These are phyloP conservation scores for Leucosticte australis DNA, from an alignment of 2,113 vertebrate genomes.

Conservation along the genomic window DNA sequence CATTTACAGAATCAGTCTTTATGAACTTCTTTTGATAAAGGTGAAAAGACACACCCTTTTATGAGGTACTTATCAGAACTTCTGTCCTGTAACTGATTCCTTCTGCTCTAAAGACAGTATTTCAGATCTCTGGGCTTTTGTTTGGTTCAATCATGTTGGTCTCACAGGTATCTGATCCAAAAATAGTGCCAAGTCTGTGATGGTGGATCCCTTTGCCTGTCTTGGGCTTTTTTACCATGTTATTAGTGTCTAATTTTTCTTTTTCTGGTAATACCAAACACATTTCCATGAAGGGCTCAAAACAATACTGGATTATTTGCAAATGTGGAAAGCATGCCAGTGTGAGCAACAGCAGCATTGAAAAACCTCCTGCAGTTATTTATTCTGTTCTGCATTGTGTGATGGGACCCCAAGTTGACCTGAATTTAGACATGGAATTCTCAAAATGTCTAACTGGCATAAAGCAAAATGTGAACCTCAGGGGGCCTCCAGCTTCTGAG, in stretches of 20 bases:
- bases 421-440: background rate
- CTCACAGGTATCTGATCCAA: background rate
- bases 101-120: background rate
- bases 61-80: background rate
- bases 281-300: background rate
- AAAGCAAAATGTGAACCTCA: background rate
- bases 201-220: background rate
- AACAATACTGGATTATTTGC: background rate
- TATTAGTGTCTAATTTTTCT: background rate
- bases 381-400: background rate
- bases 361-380: background rate
- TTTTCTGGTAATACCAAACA: background rate
- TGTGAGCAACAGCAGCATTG: background rate
- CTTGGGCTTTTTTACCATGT: background rate
- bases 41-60: background rate
- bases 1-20: background rate
- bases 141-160: background rate
- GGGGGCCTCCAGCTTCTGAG: background rate
- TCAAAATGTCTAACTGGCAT: background rate
- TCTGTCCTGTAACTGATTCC: background rate
- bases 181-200: background rate
- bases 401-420: background rate
- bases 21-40: background rate
- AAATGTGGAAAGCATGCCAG: background rate
- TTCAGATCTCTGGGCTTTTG: background rate